These are phyloP conservation scores for Alaudala cheleensis DNA, from an alignment of 2,113 vertebrate genomes.

Conservation along the genomic window DNA sequence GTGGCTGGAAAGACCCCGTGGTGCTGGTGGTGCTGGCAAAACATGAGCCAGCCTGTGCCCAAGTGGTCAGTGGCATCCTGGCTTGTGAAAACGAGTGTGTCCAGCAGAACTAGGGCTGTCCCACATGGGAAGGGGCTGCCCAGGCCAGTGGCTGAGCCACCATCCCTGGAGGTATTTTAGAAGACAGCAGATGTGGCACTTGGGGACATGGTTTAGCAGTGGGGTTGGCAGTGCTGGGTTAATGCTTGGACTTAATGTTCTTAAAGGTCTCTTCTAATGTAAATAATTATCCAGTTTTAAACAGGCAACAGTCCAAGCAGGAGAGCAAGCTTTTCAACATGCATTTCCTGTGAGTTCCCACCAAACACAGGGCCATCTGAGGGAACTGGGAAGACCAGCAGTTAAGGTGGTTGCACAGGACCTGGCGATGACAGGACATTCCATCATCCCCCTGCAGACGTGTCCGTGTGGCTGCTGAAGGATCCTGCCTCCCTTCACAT, in stretches of 20 bases:
- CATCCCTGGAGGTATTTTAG: background rate
- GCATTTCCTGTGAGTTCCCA: background rate
- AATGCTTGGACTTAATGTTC: background rate
- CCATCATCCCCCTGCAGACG: background rate
- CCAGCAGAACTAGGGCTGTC: background rate
- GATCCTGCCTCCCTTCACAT: background rate
- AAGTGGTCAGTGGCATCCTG: background rate
- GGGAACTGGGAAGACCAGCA: background rate
- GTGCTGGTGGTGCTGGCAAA: background rate
- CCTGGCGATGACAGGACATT: background rate
- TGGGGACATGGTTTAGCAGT: background rate
- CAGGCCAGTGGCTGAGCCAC: too few relatives aligned
- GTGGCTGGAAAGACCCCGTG: background rate
- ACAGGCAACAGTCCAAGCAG: background rate
- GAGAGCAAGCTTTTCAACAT: background rate
- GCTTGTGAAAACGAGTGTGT: background rate
- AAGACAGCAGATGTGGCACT: background rate
- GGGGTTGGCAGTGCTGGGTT: background rate
- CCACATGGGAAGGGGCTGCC: background rate
- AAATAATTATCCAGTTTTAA: background rate
- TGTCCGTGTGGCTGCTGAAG: background rate
- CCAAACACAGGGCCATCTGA: accelerated
- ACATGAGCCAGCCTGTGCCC: background rate
- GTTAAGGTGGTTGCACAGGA: background rate
- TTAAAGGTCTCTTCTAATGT: background rate